Evolutionary conservation across 2,797 vertebrate species (phyloP).

Genomic region (Thripadectes ignobilis): DNA sequence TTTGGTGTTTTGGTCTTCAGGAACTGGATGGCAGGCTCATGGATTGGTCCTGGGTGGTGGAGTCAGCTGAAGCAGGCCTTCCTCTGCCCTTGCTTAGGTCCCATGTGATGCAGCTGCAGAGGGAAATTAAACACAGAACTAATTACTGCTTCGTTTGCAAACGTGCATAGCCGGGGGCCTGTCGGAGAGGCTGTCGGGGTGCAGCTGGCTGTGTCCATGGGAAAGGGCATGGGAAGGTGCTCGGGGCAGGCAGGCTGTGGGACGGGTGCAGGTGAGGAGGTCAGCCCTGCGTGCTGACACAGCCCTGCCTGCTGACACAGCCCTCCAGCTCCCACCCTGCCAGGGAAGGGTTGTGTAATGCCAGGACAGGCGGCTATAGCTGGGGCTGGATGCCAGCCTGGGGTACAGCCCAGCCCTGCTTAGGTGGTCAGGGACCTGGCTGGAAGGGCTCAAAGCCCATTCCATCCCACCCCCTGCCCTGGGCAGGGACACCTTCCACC

Average conservation of each 20-base stretch:
- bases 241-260: not conserved
- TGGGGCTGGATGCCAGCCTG: not conserved
- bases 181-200: not conserved
- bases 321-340: not conserved
- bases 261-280: not conserved
- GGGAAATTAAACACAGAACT: not conserved
- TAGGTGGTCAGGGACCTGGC: not conserved
- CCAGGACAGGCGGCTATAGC: not conserved
- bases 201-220: not conserved
- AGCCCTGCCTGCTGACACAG: not conserved
- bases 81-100: not conserved
- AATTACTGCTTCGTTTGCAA: not conserved
- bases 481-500: not conserved
- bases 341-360: not conserved
- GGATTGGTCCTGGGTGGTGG: not conserved
- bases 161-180: rapidly evolving
- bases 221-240: not conserved
- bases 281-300: not conserved
- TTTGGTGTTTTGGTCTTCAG: not conserved
- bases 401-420: not conserved
- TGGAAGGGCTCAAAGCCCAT: not conserved
- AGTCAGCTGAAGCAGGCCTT: not conserved
- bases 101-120: rapidly evolving
- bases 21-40: rapidly evolving
- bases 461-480: not conserved